Base-by-base conservation (phyloP, 2,888 invertebrate species). In the Diogma glabrata region DNA sequence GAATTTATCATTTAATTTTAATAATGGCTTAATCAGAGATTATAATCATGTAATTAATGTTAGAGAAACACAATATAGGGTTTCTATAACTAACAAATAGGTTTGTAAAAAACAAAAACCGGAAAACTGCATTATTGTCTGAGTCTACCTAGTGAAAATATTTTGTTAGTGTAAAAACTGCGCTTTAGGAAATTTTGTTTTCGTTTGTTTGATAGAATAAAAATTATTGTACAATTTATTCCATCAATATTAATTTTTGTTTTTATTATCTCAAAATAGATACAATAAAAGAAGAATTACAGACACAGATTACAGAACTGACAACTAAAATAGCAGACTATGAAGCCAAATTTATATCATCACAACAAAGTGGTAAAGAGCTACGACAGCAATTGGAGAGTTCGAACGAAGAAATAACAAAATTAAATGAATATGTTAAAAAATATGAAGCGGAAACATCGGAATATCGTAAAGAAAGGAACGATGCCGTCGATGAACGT, bases 401-500 rank as follows among this genome's bases (percentile, higher is more conserved):
- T 53, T 71, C 80, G 5, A 79, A 79, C 52, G 63, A 68, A 7
- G 86, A 87, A 63, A 71, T 84, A 48, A 72, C 74, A 51, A 81
- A 79, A 64, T 67, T 83, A 26, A 76, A 79, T 58, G 78, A 81
- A 53, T 75, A 77, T 56, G 75, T 81, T 40, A 74, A 72, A 56
- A 75, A 75, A 56, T 73, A 78, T 50, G 85, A 87, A 69, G 74
- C 75, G 61, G 84, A 84, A 63, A 72, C 77, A 30, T 72, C 77
- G 19, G 78, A 81, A 38, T 71, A 80, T 57, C 79, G 86, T 55
- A 78, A 79, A 60, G 79, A 86, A 57, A 75, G 84, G 59, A 83
- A 85, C 67, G 70, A 77, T 40, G 78, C 82, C 38, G 72, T 81
- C 50, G 85, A 87, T 63, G 87, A 89, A 66, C 77, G 84, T 57